Percentiles rank a stretch among this genome's conserved stretches.
These are phyloP conservation scores for Heliocidaris erythrogramma DNA, from an alignment of 35 echinoderm and acorn worm genomes.

Conservation along the genomic window DNA sequence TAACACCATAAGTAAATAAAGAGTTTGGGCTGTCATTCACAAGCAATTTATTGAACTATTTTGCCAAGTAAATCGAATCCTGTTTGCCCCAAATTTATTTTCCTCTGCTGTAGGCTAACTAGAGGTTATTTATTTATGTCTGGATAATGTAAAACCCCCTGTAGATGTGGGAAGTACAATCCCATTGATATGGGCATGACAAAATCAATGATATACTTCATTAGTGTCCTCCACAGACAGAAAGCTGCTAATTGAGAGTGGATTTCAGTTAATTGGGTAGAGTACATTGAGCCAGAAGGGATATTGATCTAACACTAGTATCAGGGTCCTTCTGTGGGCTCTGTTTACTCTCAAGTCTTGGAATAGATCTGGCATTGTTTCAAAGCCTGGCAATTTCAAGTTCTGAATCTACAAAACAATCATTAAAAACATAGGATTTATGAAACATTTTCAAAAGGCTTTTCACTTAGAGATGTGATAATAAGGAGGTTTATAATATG, in stretches of 20 bases:
- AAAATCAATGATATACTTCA: not conserved
- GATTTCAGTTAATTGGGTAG: not conserved
- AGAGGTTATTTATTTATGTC: not conserved
- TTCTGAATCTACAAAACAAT: no score
- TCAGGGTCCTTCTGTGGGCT: not conserved
- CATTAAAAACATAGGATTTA: no score
- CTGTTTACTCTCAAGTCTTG: not conserved
- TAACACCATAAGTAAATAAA: not conserved
- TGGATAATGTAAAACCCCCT: not conserved
- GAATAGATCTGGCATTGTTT: no score
- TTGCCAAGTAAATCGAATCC: not conserved
- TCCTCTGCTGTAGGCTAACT: not conserved
- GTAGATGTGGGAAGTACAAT: not conserved
- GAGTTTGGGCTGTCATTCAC: not conserved
- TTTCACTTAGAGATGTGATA: no score
- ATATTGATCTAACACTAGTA: not conserved
- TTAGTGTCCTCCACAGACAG: not conserved
- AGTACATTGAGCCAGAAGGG: slow-evolving; percentile 8
- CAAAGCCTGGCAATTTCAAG: no score
- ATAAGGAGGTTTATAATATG: no score
- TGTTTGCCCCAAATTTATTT: not conserved
- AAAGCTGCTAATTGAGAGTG: not conserved
- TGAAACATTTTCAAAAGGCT: no score
- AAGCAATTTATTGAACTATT: not conserved
- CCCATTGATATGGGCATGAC: not conserved